Base-by-base conservation (phyloP, 2,113 vertebrate genomes). In the Clupea harengus region DNA sequence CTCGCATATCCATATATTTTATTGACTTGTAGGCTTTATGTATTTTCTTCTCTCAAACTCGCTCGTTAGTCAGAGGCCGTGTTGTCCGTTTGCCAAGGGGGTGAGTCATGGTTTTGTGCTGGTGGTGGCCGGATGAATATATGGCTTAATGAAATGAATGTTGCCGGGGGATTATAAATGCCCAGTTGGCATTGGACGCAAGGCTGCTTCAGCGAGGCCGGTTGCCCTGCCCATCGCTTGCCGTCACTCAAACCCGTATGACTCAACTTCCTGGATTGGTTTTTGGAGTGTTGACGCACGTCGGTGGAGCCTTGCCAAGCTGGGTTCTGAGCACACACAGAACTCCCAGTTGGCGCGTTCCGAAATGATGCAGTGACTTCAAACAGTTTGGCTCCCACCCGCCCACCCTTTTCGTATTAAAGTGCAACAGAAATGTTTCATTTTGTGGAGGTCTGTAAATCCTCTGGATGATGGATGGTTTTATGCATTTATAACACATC, bases 1-100 rank as follows among this genome's bases (percentile, higher is more conserved):
- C 25, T 78, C 28, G 5, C 64, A 72, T 72, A 78, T 78, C 72
- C 72, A 78, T 78, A 78, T 78, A 78, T 39, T 78, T 78, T 78
- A 78, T 78, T 32, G 72, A 78, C 72, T 78, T 78, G 25, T 78
- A 78, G 32, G 28, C 13, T 78, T 78, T 44, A 39, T 78, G 32
- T 39, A 39, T 78, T 78, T 78, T 78, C 72, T 78, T 39, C 32
- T 32, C 64, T 39, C 25, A 78, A 78, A 78, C 13, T 32, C 25
- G n/a, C 72, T 78, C 72, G 28, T 78, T 78, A 78, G 39, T 78
- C 72, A 39, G 3, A 15, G 25, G 18, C 67, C 9, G 28, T 11
- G 13, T 32, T 78, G 28, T 15, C 72, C 28, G 4, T 39, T 78
- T 78, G 72, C 72, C 72, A 78, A 39, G 72, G 28, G 28, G 72